These are phyloP conservation scores for Nannoperca obscura DNA, from an alignment of 2,797 vertebrate species.

Conservation along the genomic window DNA sequence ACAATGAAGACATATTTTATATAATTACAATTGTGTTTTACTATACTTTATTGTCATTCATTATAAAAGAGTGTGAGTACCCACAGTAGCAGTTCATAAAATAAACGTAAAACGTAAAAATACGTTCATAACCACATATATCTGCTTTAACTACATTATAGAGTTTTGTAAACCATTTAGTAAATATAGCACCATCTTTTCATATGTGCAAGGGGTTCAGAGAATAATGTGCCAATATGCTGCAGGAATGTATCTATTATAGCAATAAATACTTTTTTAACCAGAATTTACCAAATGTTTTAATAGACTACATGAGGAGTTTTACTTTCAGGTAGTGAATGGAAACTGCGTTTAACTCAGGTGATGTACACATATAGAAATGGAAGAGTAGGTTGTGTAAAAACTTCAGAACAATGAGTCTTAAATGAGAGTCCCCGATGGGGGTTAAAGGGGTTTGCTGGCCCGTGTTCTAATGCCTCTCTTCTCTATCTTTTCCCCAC, in stretches of 20 bases:
- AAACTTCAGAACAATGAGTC: slow-evolving; percentile 36
- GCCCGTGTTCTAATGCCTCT: slow-evolving; percentile 42
- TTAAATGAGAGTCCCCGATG: slow-evolving; percentile 25
- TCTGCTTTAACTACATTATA: not conserved
- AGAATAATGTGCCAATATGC: not conserved
- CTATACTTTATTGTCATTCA: not conserved
- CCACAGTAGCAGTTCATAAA: not conserved
- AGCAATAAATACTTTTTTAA: not conserved
- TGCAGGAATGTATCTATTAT: not conserved
- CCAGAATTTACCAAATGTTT: not conserved
- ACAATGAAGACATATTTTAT: not conserved
- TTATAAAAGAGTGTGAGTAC: not conserved
- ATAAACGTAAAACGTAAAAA: not conserved
- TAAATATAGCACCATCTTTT: too few relatives aligned
- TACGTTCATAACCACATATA: not conserved
- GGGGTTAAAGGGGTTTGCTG: slow-evolving; percentile 27
- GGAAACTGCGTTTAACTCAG: slow-evolving; percentile 33
- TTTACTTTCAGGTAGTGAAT: not conserved
- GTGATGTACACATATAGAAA: slow-evolving; percentile 33
- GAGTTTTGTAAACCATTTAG: not conserved
- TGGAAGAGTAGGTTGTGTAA: slow-evolving; percentile 11
- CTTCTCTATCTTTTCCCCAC: slow-evolving; percentile 38
- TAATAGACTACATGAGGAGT: not conserved
- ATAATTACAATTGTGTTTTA: not conserved
- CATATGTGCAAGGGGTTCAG: too few relatives aligned